These are phyloP conservation scores for Leguminivora glycinivorella DNA, from an alignment of 1,140 invertebrate genomes.

Conservation along the genomic window DNA sequence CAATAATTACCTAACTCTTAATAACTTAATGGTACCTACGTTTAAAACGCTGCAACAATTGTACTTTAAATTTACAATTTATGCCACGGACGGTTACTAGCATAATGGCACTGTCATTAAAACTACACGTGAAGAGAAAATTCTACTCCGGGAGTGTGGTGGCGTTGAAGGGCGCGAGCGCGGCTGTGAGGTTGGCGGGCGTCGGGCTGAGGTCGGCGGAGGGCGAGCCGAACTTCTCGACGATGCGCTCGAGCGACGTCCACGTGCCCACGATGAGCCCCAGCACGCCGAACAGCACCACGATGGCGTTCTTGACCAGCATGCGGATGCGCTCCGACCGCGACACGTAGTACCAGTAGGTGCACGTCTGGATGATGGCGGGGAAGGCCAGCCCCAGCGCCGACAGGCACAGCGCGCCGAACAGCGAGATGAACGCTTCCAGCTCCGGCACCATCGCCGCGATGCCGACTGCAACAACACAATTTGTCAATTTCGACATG, in stretches of 20 bases:
- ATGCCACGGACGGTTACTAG: constrained; percentile 26
- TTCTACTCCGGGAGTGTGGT: neutral
- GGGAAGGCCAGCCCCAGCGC: constrained; percentile 92
- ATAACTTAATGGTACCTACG: constrained; percentile 25
- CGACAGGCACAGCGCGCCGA: constrained; percentile 91
- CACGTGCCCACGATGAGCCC: constrained; percentile 86
- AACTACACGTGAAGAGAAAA: constrained; percentile 2
- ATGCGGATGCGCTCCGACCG: constrained; percentile 73
- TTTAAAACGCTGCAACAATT: constrained; percentile 20
- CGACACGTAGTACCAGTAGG: constrained; percentile 81
- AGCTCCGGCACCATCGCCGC: constrained; percentile 89
- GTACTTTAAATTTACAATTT: constrained; percentile 18
- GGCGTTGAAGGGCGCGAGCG: constrained; percentile 4
- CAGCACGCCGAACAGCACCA: constrained; percentile 84
- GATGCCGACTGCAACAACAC: constrained; percentile 82
- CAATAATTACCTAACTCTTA: constrained; percentile 1
- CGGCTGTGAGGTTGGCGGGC: constrained; percentile 35
- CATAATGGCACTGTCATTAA: constrained; percentile 31
- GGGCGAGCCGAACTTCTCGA: constrained; percentile 75
- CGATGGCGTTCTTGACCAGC: constrained; percentile 83
- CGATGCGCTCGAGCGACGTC: constrained; percentile 83
- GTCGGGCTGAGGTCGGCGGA: constrained; percentile 32
- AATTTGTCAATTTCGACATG: neutral
- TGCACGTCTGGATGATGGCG: constrained; percentile 86
- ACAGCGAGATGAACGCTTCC: constrained; percentile 91